A percentile compares a stretch with the other conserved stretches of the same genome.
Conservation (phyloP, 1,140 invertebrate species). For the Philotrypesis tridentata region DNA sequence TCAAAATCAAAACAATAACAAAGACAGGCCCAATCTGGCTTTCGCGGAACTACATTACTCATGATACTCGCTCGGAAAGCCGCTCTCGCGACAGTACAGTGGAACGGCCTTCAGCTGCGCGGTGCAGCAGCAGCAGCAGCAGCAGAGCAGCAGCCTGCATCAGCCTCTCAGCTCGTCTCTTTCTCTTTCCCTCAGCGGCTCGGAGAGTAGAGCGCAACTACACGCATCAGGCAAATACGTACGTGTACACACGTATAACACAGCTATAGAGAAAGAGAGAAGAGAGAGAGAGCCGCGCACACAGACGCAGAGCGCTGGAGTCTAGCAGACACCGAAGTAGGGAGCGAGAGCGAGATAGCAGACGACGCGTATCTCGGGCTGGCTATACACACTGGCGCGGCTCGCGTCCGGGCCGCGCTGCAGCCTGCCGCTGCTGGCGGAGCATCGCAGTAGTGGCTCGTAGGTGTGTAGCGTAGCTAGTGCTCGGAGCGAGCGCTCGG, state of each 20-base stretch:
- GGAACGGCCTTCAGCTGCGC: too few species aligned
- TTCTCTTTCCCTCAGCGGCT: too few species aligned
- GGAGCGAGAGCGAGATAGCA: background rate
- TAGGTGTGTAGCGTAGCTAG: background rate
- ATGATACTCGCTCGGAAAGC: background rate
- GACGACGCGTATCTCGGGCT: background rate
- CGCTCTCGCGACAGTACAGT: too few species aligned
- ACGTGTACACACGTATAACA: too few species aligned
- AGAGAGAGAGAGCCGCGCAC: too few species aligned
- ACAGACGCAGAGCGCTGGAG: background rate
- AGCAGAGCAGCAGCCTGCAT: too few species aligned
- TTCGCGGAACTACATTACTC: background rate
- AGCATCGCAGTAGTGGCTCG: background rate
- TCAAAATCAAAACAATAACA: background rate
- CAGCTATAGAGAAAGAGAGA: too few species aligned
- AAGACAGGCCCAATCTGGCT: background rate
- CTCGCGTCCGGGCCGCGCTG: background rate
- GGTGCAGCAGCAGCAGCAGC: too few species aligned
- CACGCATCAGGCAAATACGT: too few species aligned
- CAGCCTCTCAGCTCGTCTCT: too few species aligned
- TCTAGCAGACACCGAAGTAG: background rate
- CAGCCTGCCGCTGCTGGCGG: background rate
- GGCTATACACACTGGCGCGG: background rate
- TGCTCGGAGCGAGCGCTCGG: constrained; percentile 61
- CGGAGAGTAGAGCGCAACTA: too few species aligned